These are phyloP conservation scores for Agrilus planipennis DNA, from an alignment of 1,140 invertebrate genomes.

Conservation along the genomic window DNA sequence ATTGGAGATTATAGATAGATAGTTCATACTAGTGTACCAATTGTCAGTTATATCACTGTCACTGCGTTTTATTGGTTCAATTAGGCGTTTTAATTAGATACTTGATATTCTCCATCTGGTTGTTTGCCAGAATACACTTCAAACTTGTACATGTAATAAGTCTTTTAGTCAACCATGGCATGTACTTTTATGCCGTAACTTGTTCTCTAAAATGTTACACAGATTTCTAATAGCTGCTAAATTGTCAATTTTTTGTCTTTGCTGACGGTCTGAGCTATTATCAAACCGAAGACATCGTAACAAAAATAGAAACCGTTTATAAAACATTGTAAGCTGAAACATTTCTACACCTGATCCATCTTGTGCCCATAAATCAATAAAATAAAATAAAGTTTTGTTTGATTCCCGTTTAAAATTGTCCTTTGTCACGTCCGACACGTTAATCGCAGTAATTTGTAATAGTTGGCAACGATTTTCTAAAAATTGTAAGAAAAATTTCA, in stretches of 20 bases:
- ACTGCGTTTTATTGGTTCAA: constrained; percentile 19
- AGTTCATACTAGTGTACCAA: constrained; percentile 19
- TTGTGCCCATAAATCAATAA: not conserved
- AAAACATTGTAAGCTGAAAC: constrained; percentile 1
- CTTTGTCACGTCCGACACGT: too few species aligned
- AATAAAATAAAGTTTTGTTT: too few species aligned
- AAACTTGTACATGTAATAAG: constrained; percentile 17
- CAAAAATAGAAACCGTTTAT: constrained; percentile 5
- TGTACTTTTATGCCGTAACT: constrained; percentile 18
- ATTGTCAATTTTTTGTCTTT: constrained; percentile 6
- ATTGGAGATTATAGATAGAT: too few species aligned
- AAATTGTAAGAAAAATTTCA: too few species aligned
- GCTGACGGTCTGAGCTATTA: constrained; percentile 1
- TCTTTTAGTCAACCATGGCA: constrained; percentile 17
- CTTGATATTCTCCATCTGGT: constrained; percentile 14
- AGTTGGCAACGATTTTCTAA: too few species aligned
- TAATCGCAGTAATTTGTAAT: too few species aligned
- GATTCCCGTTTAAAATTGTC: too few species aligned
- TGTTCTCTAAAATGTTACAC: constrained; percentile 9
- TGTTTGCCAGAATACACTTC: constrained; percentile 25
- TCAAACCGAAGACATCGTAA: constrained; percentile 4
- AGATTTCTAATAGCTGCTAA: constrained; percentile 17
- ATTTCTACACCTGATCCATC: not conserved
- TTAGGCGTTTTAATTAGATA: constrained; percentile 15
- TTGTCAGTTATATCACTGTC: constrained; percentile 18